phyloP scores from a whole-genome alignment of 2,888 invertebrate genomes.

The Lepidochrysops patricia region DNA sequence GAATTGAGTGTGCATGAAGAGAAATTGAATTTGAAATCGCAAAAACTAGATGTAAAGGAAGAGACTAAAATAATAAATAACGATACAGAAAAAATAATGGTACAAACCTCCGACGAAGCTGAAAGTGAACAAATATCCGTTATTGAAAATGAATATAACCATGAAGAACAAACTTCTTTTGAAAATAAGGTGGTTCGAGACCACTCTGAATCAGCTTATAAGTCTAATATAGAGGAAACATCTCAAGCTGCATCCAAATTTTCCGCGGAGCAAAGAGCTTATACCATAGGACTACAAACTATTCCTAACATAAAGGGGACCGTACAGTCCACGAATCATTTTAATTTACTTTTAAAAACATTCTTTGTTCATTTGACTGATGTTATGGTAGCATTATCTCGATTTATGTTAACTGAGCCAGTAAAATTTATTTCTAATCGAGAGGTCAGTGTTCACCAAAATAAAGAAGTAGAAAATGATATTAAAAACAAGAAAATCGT shows the following conservation, averaged over 20 bases:
- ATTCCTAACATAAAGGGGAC: slow-evolving; percentile 53
- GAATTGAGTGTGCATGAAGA: neutral
- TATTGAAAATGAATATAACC: neutral
- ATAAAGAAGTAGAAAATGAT: slow-evolving; percentile 16
- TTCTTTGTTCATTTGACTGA: slow-evolving; percentile 65
- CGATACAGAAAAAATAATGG: neutral
- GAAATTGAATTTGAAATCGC: neutral
- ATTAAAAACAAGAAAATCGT: slow-evolving; percentile 8
- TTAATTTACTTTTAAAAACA: slow-evolving; percentile 52
- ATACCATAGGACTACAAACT: slow-evolving; percentile 49
- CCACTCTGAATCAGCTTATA: neutral
- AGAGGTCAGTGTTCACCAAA: neutral
- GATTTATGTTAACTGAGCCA: slow-evolving; percentile 48
- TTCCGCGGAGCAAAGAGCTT: slow-evolving; percentile 44
- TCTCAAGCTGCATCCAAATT: slow-evolving; percentile 25
- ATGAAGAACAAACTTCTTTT: slow-evolving; percentile 25
- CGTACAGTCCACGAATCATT: slow-evolving; percentile 45
- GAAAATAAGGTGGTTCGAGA: slow-evolving; percentile 2
- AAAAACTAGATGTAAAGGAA: neutral
- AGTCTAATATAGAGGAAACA: neutral
- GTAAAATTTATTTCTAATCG: neutral
- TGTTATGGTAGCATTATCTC: slow-evolving; percentile 61
- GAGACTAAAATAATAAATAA: neutral
- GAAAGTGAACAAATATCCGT: neutral
- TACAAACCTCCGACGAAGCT: neutral